phyloP scores from a whole-genome alignment of 2,888 invertebrate species.

The Tineola bisselliella region DNA sequence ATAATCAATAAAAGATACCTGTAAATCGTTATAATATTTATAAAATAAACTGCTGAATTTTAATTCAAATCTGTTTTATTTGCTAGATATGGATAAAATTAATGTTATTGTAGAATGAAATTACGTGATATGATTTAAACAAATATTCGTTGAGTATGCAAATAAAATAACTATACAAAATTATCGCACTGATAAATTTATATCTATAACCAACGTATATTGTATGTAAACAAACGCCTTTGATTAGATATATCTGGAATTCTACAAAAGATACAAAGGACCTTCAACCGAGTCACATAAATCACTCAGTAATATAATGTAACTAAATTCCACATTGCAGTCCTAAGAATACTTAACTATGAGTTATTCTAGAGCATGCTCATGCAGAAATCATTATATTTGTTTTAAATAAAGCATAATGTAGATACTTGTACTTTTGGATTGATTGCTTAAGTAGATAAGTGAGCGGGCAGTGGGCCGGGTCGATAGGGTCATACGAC shows the following conservation, averaged over 20 bases:
- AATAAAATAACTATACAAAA: neutral
- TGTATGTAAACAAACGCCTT: neutral
- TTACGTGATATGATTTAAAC: neutral
- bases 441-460: slow-evolving; percentile 28
- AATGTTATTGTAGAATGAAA: too few species aligned
- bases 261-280: neutral
- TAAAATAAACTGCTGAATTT: too few species aligned
- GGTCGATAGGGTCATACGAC: slow-evolving; percentile 16
- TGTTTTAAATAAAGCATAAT: neutral
- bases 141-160: neutral
- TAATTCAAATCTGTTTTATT: too few species aligned
- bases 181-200: too few species aligned
- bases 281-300: neutral
- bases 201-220: neutral
- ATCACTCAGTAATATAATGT: neutral
- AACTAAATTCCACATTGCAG: slow-evolving; percentile 1
- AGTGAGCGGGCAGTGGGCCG: slow-evolving; percentile 26
- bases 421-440: slow-evolving; percentile 27
- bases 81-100: too few species aligned
- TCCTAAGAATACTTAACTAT: neutral
- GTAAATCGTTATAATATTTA: too few species aligned
- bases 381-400: neutral
- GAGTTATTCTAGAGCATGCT: neutral
- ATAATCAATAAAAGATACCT: too few species aligned
- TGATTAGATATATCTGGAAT: neutral